Percentiles rank a stretch among this genome's conserved stretches.
phyloP scores from a whole-genome alignment of 35 echinoderm and acorn worm species.

The Apostichopus japonicus region DNA sequence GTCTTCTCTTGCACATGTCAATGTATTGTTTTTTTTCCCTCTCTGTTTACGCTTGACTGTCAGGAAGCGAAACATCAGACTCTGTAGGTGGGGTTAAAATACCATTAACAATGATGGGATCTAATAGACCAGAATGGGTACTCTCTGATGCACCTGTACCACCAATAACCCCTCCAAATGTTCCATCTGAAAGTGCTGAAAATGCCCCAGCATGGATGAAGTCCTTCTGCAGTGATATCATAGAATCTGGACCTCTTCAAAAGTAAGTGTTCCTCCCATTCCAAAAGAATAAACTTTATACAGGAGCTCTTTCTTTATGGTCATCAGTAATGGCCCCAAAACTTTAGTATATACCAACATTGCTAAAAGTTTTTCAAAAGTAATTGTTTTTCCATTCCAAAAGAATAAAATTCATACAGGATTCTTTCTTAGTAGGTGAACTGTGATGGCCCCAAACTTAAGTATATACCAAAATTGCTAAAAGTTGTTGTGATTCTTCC shows the following conservation, averaged over 20 bases:
- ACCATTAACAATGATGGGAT: slow-evolving; percentile 17
- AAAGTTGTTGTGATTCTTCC: too few relatives aligned
- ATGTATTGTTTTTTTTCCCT: too few relatives aligned
- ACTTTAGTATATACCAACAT: too few relatives aligned
- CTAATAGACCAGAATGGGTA: slow-evolving; percentile 42
- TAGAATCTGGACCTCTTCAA: slow-evolving; percentile 61
- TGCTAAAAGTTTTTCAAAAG: neutral
- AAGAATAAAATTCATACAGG: too few relatives aligned
- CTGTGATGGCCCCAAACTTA: too few relatives aligned
- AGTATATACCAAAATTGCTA: too few relatives aligned
- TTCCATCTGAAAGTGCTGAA: neutral
- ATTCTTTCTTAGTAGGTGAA: too few relatives aligned
- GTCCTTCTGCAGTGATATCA: slow-evolving; percentile 62
- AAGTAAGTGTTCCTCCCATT: slow-evolving; percentile 36
- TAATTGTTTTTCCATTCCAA: slow-evolving; percentile 5
- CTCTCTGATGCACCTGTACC: slow-evolving; percentile 73
- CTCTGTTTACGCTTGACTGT: neutral
- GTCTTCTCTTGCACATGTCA: too few relatives aligned
- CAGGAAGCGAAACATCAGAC: slow-evolving; percentile 49
- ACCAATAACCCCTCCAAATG: neutral
- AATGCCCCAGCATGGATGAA: slow-evolving; percentile 54
- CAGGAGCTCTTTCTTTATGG: too few relatives aligned
- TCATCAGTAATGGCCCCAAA: too few relatives aligned
- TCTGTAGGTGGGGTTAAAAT: slow-evolving; percentile 25
- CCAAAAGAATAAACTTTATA: too few relatives aligned